Conservation (phyloP, 2,113 vertebrate species). For the Pterocles burchelli region DNA sequence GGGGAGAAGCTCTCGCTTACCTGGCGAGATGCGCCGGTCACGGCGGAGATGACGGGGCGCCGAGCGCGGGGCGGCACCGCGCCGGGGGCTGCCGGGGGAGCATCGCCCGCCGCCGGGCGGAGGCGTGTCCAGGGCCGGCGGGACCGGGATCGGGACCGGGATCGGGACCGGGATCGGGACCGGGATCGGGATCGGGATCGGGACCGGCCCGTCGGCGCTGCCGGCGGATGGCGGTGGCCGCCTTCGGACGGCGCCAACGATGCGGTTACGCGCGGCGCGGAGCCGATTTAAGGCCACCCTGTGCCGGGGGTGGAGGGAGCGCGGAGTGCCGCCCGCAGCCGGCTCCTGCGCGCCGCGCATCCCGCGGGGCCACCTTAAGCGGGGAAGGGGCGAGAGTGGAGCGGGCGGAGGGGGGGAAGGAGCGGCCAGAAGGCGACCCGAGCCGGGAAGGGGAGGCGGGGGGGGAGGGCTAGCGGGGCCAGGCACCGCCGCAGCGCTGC, state of each 20-base stretch:
- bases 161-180: background rate
- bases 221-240: background rate
- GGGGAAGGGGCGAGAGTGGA: background rate
- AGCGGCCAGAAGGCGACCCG: background rate
- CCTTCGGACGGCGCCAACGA: conserved; percentile 32
- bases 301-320: background rate
- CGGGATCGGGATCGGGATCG: background rate
- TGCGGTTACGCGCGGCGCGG: conserved; percentile 14
- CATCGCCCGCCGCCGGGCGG: conserved; percentile 1
- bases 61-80: background rate
- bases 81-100: background rate
- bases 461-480: background rate
- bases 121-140: background rate
- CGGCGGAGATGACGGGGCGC: background rate
- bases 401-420: background rate
- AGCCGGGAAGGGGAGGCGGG: background rate
- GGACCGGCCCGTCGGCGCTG: conserved; percentile 5
- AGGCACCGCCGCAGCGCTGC: background rate
- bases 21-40: conserved; percentile 34
- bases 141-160: background rate
- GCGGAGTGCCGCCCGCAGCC: conserved; percentile 8
- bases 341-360: background rate
- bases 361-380: conserved; percentile 58
- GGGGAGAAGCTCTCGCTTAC: background rate
- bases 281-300: conserved; percentile 46